phyloP scores from a whole-genome alignment of 2,888 invertebrate genomes.

The Hoplodrina blanda region DNA sequence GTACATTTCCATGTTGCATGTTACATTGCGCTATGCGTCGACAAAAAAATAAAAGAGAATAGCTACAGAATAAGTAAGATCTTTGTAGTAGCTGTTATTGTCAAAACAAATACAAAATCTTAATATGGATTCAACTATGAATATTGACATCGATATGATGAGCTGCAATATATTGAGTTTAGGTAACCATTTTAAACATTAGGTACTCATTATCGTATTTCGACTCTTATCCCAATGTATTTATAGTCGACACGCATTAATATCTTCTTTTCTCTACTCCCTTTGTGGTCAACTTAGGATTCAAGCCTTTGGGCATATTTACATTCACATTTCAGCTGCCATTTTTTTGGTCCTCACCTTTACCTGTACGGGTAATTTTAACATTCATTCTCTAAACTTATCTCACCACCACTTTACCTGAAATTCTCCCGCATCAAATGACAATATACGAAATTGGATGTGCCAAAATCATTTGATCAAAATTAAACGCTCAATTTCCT shows the following conservation, averaged over 20 bases:
- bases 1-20: conserved; percentile 29
- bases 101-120: background rate
- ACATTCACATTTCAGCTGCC: too few relatives aligned
- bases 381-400: background rate
- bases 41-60: background rate
- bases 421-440: too few relatives aligned
- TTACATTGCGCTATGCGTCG: conserved; percentile 5
- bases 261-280: background rate
- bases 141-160: background rate
- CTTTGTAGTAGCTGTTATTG: too few relatives aligned
- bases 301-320: too few relatives aligned
- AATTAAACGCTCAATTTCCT: conserved; percentile 33
- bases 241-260: background rate
- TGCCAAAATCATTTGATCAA: conserved; percentile 5
- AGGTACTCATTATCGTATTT: background rate
- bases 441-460: too few relatives aligned
- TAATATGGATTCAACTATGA: too few relatives aligned
- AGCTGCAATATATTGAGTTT: background rate
- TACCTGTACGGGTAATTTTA: too few relatives aligned
- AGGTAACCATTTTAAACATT: background rate
- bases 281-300: too few relatives aligned
- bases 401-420: background rate
- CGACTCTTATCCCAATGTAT: background rate
- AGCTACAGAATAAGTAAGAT: background rate
- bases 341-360: background rate